Conservation (phyloP, 2,888 invertebrate species). For the Vesta saturnalis region DNA sequence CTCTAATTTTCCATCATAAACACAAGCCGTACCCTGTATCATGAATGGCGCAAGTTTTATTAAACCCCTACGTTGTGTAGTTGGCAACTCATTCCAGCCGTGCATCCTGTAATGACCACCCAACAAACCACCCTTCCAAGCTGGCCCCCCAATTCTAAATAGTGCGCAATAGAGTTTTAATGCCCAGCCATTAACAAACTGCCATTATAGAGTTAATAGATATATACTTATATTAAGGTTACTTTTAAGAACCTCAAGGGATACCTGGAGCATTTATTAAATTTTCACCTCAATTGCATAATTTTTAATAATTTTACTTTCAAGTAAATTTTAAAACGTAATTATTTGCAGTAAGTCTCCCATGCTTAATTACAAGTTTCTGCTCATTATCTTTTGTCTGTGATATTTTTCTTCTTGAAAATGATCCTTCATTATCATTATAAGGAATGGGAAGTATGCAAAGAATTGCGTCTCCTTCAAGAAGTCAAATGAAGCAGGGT, state of each 20-base stretch:
- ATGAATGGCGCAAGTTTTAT: conserved; percentile 35
- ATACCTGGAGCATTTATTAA: neutral
- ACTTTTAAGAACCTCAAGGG: conserved; percentile 16
- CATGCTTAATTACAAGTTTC: neutral
- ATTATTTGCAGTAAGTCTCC: neutral
- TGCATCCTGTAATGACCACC: conserved; percentile 41
- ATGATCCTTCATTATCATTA: conserved; percentile 31
- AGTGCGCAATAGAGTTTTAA: conserved; percentile 50
- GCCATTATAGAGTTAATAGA: conserved; percentile 45
- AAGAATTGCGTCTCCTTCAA: conserved; percentile 19
- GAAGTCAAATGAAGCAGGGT: conserved; percentile 43
- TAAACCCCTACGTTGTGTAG: conserved; percentile 30
- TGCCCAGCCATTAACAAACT: conserved; percentile 46
- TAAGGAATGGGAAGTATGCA: conserved; percentile 20
- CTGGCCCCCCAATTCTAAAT: conserved; percentile 42
- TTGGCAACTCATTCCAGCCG: conserved; percentile 37
- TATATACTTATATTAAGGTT: conserved; percentile 34
- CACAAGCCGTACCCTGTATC: conserved; percentile 31
- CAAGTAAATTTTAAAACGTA: neutral
- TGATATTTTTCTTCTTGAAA: conserved; percentile 16
- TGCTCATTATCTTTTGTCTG: neutral
- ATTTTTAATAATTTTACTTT: neutral
- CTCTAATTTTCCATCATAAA: conserved; percentile 45
- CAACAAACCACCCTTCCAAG: conserved; percentile 24
- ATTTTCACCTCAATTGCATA: neutral